These are phyloP conservation scores for Paedocypris sp. DNA, from an alignment of 2,113 vertebrate species.

Conservation along the genomic window DNA sequence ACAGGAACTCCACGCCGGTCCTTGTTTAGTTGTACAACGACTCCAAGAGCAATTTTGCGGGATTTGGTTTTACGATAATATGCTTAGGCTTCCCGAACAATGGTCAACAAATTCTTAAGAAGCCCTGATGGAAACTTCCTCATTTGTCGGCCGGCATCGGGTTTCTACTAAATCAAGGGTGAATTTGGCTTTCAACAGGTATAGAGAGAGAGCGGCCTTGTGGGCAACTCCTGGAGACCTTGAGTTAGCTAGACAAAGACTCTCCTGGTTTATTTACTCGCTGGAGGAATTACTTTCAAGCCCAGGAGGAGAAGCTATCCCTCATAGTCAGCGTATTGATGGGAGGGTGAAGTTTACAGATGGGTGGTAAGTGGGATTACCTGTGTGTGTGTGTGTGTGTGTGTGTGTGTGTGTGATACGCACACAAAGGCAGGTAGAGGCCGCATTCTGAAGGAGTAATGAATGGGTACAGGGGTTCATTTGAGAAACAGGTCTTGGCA, in stretches of 20 bases:
- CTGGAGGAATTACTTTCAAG: slow-evolving; percentile 18
- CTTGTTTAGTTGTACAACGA: slow-evolving; percentile 2
- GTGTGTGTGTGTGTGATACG: not conserved
- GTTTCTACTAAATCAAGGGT: slow-evolving; percentile 10
- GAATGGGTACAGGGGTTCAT: not conserved
- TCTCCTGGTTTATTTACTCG: slow-evolving; percentile 25
- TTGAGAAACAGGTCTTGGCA: slow-evolving; percentile 25
- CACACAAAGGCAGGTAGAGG: slow-evolving; percentile 1
- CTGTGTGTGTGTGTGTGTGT: slow-evolving; percentile 1
- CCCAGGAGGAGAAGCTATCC: slow-evolving; percentile 10
- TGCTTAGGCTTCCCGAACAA: not conserved
- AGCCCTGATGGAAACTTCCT: not conserved
- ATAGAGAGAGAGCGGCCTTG: not conserved
- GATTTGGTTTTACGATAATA: not conserved
- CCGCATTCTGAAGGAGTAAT: not conserved
- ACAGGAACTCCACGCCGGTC: not conserved
- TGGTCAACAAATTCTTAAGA: not conserved
- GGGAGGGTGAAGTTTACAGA: slow-evolving; percentile 16
- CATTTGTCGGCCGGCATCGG: not conserved
- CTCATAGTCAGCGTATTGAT: slow-evolving; percentile 15
- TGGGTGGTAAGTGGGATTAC: slow-evolving; percentile 15
- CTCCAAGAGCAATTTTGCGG: not conserved
- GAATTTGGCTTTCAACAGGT: slow-evolving; percentile 11
- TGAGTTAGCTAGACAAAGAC: slow-evolving; percentile 28
- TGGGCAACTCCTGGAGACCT: slow-evolving; percentile 11